These are phyloP conservation scores for Pandion haliaetus DNA, from an alignment of 2,113 vertebrate genomes.

Conservation along the genomic window DNA sequence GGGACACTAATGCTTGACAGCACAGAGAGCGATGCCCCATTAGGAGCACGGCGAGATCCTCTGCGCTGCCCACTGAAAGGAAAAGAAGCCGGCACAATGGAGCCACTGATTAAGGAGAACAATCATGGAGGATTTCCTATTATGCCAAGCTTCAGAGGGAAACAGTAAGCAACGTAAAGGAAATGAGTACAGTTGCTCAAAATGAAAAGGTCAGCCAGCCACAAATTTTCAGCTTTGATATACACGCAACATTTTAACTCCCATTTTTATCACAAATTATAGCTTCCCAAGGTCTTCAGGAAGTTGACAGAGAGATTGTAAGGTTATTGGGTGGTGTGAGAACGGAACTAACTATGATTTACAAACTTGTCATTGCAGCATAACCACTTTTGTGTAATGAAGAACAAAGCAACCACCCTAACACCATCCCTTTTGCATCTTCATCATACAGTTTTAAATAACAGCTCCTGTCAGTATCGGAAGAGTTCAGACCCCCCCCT, in stretches of 20 bases:
- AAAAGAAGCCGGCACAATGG: constrained; percentile 14
- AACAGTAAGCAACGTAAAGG: constrained; percentile 33
- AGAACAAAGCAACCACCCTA: constrained; percentile 1
- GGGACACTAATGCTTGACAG: neutral
- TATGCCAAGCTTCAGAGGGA: constrained; percentile 12
- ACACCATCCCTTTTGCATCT: neutral
- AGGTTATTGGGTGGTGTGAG: constrained; percentile 51
- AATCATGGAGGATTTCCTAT: constrained; percentile 60
- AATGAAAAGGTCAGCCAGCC: constrained; percentile 54
- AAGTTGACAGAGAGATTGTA: constrained; percentile 38
- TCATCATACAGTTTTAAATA: neutral
- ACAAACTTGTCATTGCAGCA: constrained; percentile 25
- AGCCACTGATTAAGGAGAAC: constrained; percentile 49
- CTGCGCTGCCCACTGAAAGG: neutral
- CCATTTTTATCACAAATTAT: constrained; percentile 47
- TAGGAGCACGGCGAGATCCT: neutral
- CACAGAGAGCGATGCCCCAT: neutral
- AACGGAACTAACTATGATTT: constrained; percentile 49
- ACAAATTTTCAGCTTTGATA: constrained; percentile 35
- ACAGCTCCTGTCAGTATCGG: neutral
- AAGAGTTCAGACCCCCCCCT: neutral
- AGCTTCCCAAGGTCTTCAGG: constrained; percentile 50
- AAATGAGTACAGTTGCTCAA: constrained; percentile 50
- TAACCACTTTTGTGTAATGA: neutral
- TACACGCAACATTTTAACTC: neutral